Evolutionary conservation across 1,140 invertebrate species (phyloP).

Genomic region (Octopus bimaculoides): DNA sequence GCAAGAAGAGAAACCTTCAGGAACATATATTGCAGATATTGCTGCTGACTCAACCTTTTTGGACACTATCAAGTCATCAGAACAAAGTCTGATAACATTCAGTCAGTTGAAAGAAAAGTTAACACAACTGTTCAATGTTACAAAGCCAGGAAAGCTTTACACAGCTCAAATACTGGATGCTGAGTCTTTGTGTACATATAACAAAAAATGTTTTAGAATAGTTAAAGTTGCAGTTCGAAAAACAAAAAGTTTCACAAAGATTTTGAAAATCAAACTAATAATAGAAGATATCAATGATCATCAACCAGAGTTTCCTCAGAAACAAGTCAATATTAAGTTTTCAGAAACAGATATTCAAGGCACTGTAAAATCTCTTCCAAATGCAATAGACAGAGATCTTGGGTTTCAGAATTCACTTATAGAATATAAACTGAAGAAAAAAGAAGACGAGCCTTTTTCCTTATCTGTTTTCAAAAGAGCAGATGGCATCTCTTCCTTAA

Average conservation of each 20-base stretch:
- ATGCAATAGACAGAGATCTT: slow-evolving; percentile 74
- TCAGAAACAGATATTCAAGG: slow-evolving; percentile 31
- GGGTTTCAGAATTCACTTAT: slow-evolving; percentile 58
- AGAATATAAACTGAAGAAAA: slow-evolving; percentile 33
- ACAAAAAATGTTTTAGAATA: slow-evolving; percentile 3
- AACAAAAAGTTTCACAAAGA: slow-evolving; percentile 3
- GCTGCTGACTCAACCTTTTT: background rate
- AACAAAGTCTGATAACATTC: background rate
- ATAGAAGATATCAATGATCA: slow-evolving; percentile 91
- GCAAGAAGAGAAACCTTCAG: background rate
- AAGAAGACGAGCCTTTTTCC: slow-evolving; percentile 72
- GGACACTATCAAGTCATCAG: background rate
- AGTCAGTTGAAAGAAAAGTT: background rate
- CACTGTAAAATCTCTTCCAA: slow-evolving; percentile 22
- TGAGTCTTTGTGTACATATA: background rate
- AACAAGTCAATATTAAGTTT: slow-evolving; percentile 42
- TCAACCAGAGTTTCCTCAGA: slow-evolving; percentile 61
- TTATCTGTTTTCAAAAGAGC: slow-evolving; percentile 66
- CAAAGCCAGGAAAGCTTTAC: background rate
- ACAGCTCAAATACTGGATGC: background rate
- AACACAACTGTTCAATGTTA: background rate
- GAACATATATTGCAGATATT: background rate
- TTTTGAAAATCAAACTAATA: slow-evolving; percentile 75
- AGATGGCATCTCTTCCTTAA: slow-evolving; percentile 63
- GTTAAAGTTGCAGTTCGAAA: background rate